These are phyloP conservation scores for Ochropleura leucogaster DNA, from an alignment of 2,888 invertebrate genomes.

Conservation along the genomic window DNA sequence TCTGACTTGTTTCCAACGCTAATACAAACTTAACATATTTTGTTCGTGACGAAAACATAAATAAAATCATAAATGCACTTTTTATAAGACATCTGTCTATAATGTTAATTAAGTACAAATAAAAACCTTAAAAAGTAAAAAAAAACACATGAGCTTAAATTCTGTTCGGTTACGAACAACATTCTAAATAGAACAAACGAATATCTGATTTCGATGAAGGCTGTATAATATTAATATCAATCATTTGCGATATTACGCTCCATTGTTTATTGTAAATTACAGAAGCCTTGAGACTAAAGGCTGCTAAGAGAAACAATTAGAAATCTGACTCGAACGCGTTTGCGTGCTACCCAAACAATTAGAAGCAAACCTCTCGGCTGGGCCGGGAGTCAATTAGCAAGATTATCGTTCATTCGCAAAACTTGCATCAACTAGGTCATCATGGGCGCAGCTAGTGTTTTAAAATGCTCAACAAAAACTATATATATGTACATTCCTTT, in stretches of 20 bases:
- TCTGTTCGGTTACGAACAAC: not conserved
- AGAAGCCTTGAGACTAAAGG: constrained; percentile 74
- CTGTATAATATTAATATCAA: constrained; percentile 69
- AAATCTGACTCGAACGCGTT: constrained; percentile 82
- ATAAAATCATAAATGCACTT: too few species aligned
- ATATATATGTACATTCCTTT: not conserved
- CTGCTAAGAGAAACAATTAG: constrained; percentile 85
- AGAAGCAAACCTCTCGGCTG: constrained; percentile 78
- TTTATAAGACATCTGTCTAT: too few species aligned
- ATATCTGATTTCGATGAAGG: constrained; percentile 63
- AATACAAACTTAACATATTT: too few species aligned
- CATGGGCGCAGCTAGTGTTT: constrained; percentile 29
- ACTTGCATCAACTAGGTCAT: constrained; percentile 63
- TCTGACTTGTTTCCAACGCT: too few species aligned
- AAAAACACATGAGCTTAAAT: too few species aligned
- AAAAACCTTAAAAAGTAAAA: too few species aligned
- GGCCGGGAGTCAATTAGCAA: constrained; percentile 78
- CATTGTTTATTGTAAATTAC: constrained; percentile 76
- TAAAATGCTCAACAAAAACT: constrained; percentile 24
- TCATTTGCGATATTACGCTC: constrained; percentile 68
- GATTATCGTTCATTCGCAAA: constrained; percentile 76
- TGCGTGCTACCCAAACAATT: constrained; percentile 85
- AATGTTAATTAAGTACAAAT: too few species aligned
- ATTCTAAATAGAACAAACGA: constrained; percentile 30
- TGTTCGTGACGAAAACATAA: too few species aligned